Base-by-base conservation (phyloP, 2,888 invertebrate genomes). In the Rotaria macrura region DNA sequence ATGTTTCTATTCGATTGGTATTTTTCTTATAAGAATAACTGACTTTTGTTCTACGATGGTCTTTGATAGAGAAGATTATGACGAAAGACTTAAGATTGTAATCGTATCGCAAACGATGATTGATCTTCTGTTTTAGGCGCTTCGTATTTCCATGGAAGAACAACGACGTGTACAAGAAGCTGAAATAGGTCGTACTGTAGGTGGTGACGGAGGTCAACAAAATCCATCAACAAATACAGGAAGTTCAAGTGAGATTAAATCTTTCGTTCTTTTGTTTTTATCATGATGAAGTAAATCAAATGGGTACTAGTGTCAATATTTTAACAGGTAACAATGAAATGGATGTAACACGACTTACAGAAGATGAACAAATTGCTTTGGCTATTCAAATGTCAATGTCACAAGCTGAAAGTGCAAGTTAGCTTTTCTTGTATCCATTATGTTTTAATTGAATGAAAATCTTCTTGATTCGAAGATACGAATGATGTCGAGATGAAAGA, bases 321-420 rank as follows among this genome's bases (percentile, higher is more conserved):
- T 25, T 2, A 43, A 12, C 40, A 65, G 38, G 38, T 57, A 20
- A 2, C n/a, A 49, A 57, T 43, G 47, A 57, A 14, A 85, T 72
- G 85, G 87, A 65, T 85, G 87, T 65, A 40, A 85, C 87, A n/a
- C 86, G 95, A 88, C 95, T 99, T 94, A 95, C 96, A 25, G 99
- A 99, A 91, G 99, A 99, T 89, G 97, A 99, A 90, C 99, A 99
- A 92, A 96, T 99, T 89, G 97, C 97, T 84, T 95, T 97, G 90
- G 99, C 99, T 34, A 95, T 99, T 95, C 96, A 97, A 91, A 97
- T 99, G 96, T 98, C 98, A n/a, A 86, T 86, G 86, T 25, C 84
- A 29, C 83, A 83, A 65, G 72, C 54, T 34, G 84, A 49, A 34
- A 79, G 55, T 20, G 52, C 23, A 23, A 20, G 52, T 52, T 23